These are phyloP conservation scores for Rhodeus uyekii DNA, from an alignment of 2,797 vertebrate species.

Conservation along the genomic window DNA sequence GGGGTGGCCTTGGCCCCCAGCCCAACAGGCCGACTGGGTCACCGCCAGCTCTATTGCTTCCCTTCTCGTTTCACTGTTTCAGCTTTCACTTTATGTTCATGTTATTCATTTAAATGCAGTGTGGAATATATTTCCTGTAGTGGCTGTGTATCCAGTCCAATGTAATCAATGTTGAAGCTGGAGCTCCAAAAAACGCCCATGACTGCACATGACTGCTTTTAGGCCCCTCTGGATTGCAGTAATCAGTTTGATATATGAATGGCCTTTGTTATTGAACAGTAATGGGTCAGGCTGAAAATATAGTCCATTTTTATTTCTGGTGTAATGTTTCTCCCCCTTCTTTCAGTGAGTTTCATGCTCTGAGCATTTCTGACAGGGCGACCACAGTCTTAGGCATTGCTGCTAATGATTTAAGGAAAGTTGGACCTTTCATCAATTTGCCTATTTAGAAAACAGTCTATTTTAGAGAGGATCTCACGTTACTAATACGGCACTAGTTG, in stretches of 20 bases:
- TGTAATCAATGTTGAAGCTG: constrained; percentile 60
- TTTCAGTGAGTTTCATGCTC: constrained; percentile 45
- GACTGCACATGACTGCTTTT: constrained; percentile 46
- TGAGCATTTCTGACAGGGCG: constrained; percentile 40
- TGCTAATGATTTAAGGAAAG: constrained; percentile 43
- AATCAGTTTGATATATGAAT: constrained; percentile 60
- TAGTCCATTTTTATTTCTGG: constrained; percentile 46
- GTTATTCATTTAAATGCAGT: constrained; percentile 64
- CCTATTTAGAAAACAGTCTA: constrained; percentile 24
- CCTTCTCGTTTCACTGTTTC: constrained; percentile 38
- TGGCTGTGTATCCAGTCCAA: constrained; percentile 59
- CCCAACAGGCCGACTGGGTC: constrained; percentile 42
- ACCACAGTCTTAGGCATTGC: neutral
- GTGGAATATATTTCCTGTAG: constrained; percentile 64
- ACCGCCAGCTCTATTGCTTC: constrained; percentile 38
- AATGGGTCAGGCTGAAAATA: constrained; percentile 51
- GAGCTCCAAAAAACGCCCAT: constrained; percentile 45
- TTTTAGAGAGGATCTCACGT: constrained; percentile 13
- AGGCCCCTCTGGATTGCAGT: constrained; percentile 45
- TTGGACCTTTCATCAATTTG: constrained; percentile 38
- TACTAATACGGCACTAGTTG: constrained; percentile 16
- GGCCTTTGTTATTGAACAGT: constrained; percentile 58
- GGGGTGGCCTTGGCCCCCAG: constrained; percentile 18
- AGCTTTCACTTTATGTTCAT: constrained; percentile 58
- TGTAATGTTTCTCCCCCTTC: constrained; percentile 25